Percentiles rank a stretch among this genome's conserved stretches.
Conservation (phyloP, 2,113 vertebrate species). For the Riparia riparia region DNA sequence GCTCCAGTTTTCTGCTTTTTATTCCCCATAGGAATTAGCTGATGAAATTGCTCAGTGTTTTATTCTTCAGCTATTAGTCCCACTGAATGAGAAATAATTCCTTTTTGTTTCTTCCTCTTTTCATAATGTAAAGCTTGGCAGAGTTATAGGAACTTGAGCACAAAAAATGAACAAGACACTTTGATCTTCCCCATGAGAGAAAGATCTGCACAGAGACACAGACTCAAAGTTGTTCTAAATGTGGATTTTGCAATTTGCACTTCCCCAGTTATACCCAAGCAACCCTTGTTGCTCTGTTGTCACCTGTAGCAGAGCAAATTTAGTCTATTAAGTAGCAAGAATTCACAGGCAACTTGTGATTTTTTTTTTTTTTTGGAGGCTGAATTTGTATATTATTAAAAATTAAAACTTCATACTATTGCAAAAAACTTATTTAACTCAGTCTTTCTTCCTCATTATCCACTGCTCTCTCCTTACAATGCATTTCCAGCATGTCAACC, state of each 20-base stretch:
- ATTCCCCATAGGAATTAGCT: background rate
- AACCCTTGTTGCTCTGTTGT: background rate
- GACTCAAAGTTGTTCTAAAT: background rate
- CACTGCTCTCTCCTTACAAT: background rate
- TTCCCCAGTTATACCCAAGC: background rate
- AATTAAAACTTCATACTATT: background rate
- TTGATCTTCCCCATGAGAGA: background rate
- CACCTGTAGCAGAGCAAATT: background rate
- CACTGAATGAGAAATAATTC: constrained; percentile 29
- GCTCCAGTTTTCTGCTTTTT: background rate
- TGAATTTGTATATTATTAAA: background rate
- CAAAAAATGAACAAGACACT: background rate
- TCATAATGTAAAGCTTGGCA: background rate
- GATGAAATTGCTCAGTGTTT: constrained; percentile 42
- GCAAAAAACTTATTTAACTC: background rate
- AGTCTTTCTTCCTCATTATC: background rate
- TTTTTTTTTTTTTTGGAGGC: background rate
- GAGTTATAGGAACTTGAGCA: background rate
- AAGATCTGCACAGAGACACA: background rate
- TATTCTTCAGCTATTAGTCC: constrained; percentile 16
- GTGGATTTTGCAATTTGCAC: background rate
- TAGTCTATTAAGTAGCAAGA: background rate
- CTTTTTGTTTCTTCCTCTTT: background rate
- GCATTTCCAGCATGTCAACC: background rate
- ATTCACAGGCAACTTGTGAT: background rate